A percentile compares a stretch with the other conserved stretches of the same genome.
Conservation (phyloP, 2,113 vertebrate genomes). For the Heterocephalus glaber region DNA sequence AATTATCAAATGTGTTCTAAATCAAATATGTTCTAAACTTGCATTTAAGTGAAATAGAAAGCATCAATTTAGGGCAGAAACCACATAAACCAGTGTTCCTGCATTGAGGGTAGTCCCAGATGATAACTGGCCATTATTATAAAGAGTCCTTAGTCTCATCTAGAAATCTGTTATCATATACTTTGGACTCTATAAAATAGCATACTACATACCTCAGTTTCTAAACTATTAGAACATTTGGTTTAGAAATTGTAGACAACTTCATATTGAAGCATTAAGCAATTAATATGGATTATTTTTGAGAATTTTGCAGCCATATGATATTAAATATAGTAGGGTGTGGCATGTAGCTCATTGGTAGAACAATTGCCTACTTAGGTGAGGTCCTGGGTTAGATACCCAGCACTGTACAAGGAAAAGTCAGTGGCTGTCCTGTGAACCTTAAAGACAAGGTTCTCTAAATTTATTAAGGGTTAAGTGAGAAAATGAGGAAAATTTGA, state of each 20-base stretch:
- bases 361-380: background rate
- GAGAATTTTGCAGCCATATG: background rate
- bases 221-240: background rate
- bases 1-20: constrained; percentile 26
- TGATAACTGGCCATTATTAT: background rate
- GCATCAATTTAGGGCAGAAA: background rate
- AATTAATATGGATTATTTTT: background rate
- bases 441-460: background rate
- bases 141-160: background rate
- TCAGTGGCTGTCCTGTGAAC: background rate
- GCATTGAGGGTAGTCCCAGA: background rate
- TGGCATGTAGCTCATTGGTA: background rate
- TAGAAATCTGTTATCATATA: background rate
- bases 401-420: background rate
- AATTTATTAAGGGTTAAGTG: constrained; percentile 41
- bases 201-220: background rate
- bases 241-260: background rate
- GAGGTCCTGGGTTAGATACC: background rate
- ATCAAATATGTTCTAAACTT: background rate
- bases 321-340: background rate
- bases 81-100: background rate
- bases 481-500: background rate
- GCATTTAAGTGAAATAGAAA: constrained; percentile 35
- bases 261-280: background rate
- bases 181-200: background rate